Evolutionary conservation across 2,888 invertebrate genomes (phyloP), one percentile per base, ranked within the genome.

Genomic region (Muschampia plurimacula): DNA sequence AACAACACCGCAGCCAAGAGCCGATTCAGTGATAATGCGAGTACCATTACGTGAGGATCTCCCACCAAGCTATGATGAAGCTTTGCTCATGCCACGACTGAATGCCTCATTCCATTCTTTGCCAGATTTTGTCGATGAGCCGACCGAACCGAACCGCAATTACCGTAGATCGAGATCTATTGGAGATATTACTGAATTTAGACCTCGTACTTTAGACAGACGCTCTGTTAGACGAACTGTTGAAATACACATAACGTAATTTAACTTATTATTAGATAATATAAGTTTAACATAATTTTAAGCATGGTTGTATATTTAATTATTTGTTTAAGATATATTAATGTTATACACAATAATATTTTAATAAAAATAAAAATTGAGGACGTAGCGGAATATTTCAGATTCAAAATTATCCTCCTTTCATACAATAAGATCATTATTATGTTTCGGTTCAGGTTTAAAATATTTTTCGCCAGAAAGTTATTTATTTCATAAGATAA

Each of bases 11-110:
- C 86, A 85, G 71, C 77, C 87, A 8, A 83, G 89, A 66, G 82
- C 79, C 6, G 92, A 93, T 32, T 81, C 89, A 28, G 87, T 90
- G 1, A 83, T 90, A 13, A 77, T 90, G 79, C 81, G 94, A 68
- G 83, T 92, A 55, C 92, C 92, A 12, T 73, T 92, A 49, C 83
- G 78, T 0, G 91, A 92, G 64, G 94, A 94, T 76, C 81, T 88
- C 1, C 96, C 97, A 55, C 97, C 97, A 0, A 96, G 95, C 12
- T 97, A 97, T 81, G 96, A 96, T 73, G 97, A 97, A 84, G 97
- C 97, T 0, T 88, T 97, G 39, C 89, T 96, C 49, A 96, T 97
- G 96, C 97, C 97, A 9, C 95, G 96, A 73, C 82, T 97, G 67
- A 96, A 95, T 76, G 87, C 95, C 1, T 96, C 96, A 0, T 95